A percentile compares a stretch with the other conserved stretches of the same genome.
Conservation (phyloP, 2,113 vertebrate genomes). For the Isurus oxyrinchus region DNA sequence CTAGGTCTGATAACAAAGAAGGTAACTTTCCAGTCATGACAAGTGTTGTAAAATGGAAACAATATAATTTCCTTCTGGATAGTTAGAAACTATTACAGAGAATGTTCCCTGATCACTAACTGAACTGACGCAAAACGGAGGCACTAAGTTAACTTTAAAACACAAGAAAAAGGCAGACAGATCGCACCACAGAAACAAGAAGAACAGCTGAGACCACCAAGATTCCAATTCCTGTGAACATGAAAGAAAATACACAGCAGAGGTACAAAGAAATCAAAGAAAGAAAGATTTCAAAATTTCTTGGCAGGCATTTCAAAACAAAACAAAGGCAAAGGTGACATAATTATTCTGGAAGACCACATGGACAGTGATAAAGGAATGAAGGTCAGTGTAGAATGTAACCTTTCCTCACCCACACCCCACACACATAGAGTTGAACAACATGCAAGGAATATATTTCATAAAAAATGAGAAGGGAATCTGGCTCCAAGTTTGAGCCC, state of each 20-base stretch:
- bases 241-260: conserved; percentile 28
- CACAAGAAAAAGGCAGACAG: background rate
- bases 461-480: background rate
- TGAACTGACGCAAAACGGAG: background rate
- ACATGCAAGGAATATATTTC: background rate
- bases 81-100: background rate
- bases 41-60: background rate
- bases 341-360: background rate
- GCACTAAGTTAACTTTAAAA: background rate
- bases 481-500: background rate
- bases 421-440: background rate
- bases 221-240: background rate
- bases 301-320: background rate
- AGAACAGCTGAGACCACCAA: conserved; percentile 27
- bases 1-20: background rate
- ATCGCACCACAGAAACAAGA: background rate
- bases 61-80: background rate
- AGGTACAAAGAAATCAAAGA: conserved; percentile 18
- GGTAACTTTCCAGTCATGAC: background rate
- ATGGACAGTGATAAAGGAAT: conserved; percentile 11
- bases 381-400: background rate
- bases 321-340: conserved; percentile 32
- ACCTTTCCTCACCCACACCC: background rate
- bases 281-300: background rate
- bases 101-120: background rate